phyloP scores from a whole-genome alignment of 2,888 invertebrate species.

The Anticlea derivata region DNA sequence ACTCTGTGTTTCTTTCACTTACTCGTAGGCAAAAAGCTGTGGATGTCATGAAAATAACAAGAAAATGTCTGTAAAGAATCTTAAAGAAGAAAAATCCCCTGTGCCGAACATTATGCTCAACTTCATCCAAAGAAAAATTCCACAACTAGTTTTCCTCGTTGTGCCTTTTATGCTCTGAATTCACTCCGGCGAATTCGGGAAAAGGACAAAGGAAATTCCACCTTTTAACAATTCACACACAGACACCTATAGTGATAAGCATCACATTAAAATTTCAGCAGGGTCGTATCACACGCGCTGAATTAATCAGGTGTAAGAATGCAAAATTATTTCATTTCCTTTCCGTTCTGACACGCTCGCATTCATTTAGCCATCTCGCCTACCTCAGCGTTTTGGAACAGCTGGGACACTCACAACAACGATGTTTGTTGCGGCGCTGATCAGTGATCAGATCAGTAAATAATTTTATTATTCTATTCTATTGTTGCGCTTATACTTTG shows the following conservation, averaged over 20 bases:
- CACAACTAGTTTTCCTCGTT: constrained; percentile 1
- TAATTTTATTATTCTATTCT: no score
- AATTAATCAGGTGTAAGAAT: constrained; percentile 56
- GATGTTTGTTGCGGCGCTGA: no score
- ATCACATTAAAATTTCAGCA: constrained; percentile 30
- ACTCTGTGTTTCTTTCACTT: no score
- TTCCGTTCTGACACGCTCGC: constrained; percentile 44
- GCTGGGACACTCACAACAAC: background rate
- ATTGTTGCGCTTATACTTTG: no score
- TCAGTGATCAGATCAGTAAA: no score
- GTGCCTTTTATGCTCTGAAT: no score
- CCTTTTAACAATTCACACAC: background rate
- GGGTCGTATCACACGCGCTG: constrained; percentile 30
- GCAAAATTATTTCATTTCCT: constrained; percentile 64
- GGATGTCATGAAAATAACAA: no score
- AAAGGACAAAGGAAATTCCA: background rate
- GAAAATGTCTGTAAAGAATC: no score
- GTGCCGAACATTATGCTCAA: no score
- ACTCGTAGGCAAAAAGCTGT: no score
- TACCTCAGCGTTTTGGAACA: background rate
- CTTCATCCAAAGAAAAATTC: no score
- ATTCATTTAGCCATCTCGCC: constrained; percentile 2
- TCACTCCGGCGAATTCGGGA: background rate
- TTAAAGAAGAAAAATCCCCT: no score
- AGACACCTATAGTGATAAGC: constrained; percentile 11